Evolutionary conservation across 1,140 invertebrate genomes (phyloP), one percentile per base, ranked within the genome.

Genomic region (Cydia splendana): DNA sequence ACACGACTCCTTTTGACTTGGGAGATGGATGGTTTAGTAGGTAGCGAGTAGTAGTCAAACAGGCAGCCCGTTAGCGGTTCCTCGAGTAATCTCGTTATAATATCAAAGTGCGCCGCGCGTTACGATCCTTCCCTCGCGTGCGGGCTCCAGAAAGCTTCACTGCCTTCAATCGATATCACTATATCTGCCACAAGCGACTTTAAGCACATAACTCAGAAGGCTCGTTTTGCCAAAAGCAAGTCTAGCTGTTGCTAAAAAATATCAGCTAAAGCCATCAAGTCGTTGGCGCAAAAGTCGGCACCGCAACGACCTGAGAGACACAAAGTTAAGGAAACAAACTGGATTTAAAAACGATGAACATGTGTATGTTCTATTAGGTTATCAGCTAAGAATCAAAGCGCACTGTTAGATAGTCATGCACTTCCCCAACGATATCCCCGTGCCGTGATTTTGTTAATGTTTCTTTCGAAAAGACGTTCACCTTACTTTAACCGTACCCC

Each of bases 81-180:
- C 71, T 82, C 80, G 75, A 81, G 78, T 87, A 87, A 87, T 89
- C 84, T 85, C 77, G 80, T 87, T 86, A 86, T 86, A 85, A 85
- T 87, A 87, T 85, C 85, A 84, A 85, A 87, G 79, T 85, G 76
- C 82, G 80, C 79, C 81, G 85, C 80, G 83, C 84, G 81, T 85
- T 86, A 88, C 84, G 88, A 86, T 88, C 82, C 83, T 86, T 85
- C 84, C 82, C 81, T 87, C 80, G 85, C 88, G 87, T 90, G 86
- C 84, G 77, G 82, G 85, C 84, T 88, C 82, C 82, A 78, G 82
- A 86, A 86, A 87, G 82, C 84, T 84, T 85, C 81, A 76, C 81
- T 82, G 75, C 79, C 76, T 81, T 82, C 84, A 87, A 88, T 90
- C 88, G 85, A 88, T 90, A 90, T 79, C 77, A 79, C 76, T 76